These are phyloP conservation scores for Muscidifurax raptorellus DNA, from an alignment of 1,140 invertebrate genomes.

Conservation along the genomic window DNA sequence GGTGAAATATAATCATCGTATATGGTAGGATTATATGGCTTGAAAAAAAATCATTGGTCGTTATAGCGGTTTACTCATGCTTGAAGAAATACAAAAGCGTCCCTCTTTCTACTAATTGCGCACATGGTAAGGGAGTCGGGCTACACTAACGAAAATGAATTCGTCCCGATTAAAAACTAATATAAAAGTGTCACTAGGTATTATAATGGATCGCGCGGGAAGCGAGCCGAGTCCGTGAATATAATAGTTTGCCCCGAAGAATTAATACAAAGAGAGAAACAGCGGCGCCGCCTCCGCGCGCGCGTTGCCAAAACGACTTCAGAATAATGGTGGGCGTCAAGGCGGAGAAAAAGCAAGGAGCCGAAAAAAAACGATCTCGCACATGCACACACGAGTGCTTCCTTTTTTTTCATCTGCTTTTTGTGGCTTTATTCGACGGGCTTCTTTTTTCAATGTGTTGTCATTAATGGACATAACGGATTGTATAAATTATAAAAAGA, in stretches of 20 bases:
- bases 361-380: slow-evolving; percentile 17
- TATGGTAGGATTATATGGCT: not conserved
- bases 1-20: not conserved
- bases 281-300: not conserved
- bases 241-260: slow-evolving; percentile 27
- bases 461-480: too few species aligned
- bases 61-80: too few species aligned
- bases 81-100: too few species aligned
- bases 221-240: not conserved
- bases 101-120: slow-evolving; percentile 24
- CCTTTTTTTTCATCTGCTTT: slow-evolving; percentile 5
- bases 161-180: slow-evolving; percentile 35
- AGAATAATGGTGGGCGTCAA: slow-evolving; percentile 32
- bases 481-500: too few species aligned
- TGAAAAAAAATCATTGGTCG: too few species aligned
- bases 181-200: slow-evolving; percentile 1
- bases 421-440: not conserved
- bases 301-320: slow-evolving; percentile 29
- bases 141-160: slow-evolving; percentile 56
- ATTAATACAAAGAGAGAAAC: not conserved
- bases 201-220: not conserved
- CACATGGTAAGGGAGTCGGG: slow-evolving; percentile 7
- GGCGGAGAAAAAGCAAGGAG: slow-evolving; percentile 45
- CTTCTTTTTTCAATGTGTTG: not conserved
- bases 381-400: not conserved